Evolutionary conservation across 1,140 invertebrate genomes (phyloP), one percentile per base, ranked within the genome.

Genomic region (Drosophila eugracilis): DNA sequence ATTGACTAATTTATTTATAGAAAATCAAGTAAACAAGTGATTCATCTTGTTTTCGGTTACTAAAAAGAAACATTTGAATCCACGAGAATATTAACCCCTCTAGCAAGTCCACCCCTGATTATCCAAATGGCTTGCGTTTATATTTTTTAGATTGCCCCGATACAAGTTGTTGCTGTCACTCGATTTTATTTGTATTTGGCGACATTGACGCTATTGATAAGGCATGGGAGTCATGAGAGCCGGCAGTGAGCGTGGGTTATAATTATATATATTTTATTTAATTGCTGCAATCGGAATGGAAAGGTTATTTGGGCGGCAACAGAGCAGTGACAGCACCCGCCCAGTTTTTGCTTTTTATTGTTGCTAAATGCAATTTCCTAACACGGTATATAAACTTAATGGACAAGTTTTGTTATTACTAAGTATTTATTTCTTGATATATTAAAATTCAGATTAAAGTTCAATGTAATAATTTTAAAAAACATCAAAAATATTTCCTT

Each of bases 281-380:
- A 85, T 85, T 85, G 80, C 62, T 67, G 77, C 71, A 85, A 85
- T 85, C 73, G 77, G 22, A 36, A 45, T 21, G 60, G 55, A 80
- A 86, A 85, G 81, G 81, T 85, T 85, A 74, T 86, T 84, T 76
- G 62, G 76, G 80, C 81, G 80, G 66, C 63, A 79, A 76, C 80
- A 47, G 53, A 62, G 57, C 55, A 63, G n/a, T 45, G 36, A 48
- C 62, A 49, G 47, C 37, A 47, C 45, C 37, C 36, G 42, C 42
- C 42, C 21, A 26, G 21, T 22, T 42, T 34, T 44, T 44, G 28
- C 26, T 44, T 60, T 44, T 47, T 5, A 17, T 32, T 30, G 21
- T 7, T 24, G 6, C 37, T 30, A 28, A 36, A 62, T 66, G 41
- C 58, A 47, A 12, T 39, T n/a, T 37, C n/a, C n/a, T n/a, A n/a